These are phyloP conservation scores for Drosophila albomicans DNA, from an alignment of 1,140 invertebrate genomes.

Conservation along the genomic window DNA sequence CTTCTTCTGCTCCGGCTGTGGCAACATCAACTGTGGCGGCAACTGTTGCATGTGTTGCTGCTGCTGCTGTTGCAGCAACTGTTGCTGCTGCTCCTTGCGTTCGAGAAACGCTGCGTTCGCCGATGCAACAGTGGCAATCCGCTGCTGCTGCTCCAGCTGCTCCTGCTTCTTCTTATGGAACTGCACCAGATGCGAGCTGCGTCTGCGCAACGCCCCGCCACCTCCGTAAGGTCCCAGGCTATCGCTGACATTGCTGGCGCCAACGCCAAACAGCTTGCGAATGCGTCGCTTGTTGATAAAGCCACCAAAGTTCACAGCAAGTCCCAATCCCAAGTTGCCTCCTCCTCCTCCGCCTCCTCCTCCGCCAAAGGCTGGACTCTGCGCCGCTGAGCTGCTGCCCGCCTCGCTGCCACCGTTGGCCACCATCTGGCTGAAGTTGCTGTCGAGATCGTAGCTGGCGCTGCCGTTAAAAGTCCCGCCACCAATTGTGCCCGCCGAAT, in stretches of 20 bases:
- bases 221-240: constrained; percentile 57
- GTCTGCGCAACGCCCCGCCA: constrained; percentile 57
- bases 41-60: constrained; percentile 26
- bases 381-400: constrained; percentile 49
- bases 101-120: constrained; percentile 76
- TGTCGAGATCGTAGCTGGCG: constrained; percentile 77
- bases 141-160: constrained; percentile 71
- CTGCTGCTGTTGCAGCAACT: constrained; percentile 45
- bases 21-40: constrained; percentile 31
- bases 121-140: constrained; percentile 75
- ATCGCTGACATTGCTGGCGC: constrained; percentile 29
- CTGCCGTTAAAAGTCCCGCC: constrained; percentile 62
- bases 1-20: constrained; percentile 66
- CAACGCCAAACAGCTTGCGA: constrained; percentile 69
- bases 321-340: constrained; percentile 43
- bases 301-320: constrained; percentile 71
- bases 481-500: constrained; percentile 71
- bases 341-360: neutral
- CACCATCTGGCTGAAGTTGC: constrained; percentile 82
- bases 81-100: constrained; percentile 52
- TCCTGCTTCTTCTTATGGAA: constrained; percentile 75
- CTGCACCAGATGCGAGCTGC: constrained; percentile 76
- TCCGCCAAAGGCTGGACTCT: constrained; percentile 39
- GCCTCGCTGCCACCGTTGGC: constrained; percentile 60
- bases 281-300: constrained; percentile 81